Base-by-base conservation (phyloP, 2,797 vertebrate genomes). In the Dendrocincla tyrannina region DNA sequence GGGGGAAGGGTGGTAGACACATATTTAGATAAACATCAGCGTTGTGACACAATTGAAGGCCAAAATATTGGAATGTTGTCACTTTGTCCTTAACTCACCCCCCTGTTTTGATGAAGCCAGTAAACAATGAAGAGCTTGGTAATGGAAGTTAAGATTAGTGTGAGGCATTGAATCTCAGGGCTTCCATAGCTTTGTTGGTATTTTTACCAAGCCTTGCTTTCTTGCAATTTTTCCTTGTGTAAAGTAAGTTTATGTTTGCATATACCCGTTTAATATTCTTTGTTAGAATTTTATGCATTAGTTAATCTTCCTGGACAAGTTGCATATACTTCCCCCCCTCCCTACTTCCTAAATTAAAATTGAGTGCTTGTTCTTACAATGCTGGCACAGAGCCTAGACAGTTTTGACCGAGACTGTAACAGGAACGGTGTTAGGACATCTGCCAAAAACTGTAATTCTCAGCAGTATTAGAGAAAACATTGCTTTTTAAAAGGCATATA, bases 11-110 rank as follows among this genome's bases (percentile, higher is more conserved):
- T 86, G 28, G 83, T 74, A 93, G 88, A 89, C 76, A 60, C 55
- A 46, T 80, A 87, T 92, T 96, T 78, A 95, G 96, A 89, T 92
- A 96, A 97, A 96, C 85, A 96, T 95, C 89, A 85, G 78, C 73
- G 80, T 80, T 88, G 86, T 96, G 93, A 95, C 91, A 91, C 76
- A 94, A 74, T 35, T 91, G 95, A 92, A 91, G 88, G 60, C 82
- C 84, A 88, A 81, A 80, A 85, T 64, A 87, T 55, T 95, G 39
- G 91, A 91, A 95, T 92, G 85, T 83, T 94, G 85, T 94, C 91
- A 46, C 83, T 90, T 93, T 77, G 77, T 95, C 88, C 95, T 96
- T 94, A 94, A 85, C 33, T 97, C 68, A 94, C 92, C 80, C 73
- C 68, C 47, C 42, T 37, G 33, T 91, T 87, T 91, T 91, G 78